Evolutionary conservation across 2,888 invertebrate species (phyloP), one percentile per base, ranked within the genome.

Genomic region (Drosophila meridiana): DNA sequence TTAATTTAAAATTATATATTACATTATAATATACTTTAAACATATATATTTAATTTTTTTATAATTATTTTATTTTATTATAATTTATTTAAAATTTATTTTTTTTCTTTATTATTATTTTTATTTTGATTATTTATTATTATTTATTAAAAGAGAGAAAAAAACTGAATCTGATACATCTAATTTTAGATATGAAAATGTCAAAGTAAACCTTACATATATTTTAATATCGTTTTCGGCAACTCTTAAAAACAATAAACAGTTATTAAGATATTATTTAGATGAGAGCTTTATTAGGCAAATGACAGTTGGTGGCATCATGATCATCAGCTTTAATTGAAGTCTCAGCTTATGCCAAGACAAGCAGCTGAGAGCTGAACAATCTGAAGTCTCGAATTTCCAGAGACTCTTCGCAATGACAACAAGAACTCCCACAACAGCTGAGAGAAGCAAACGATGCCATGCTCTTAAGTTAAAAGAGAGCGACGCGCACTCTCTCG

Each of bases 401-500:
- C 13, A 34, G 26, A 64, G 38, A 26, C 30, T 53, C 20, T 55
- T 26, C 2, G 0, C 9, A 30, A n/a, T 42, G 20, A 14, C 42
- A 50, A 11, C 5, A 20, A 20, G 32, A 52, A 38, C 73, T 67
- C 67, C 73, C 50, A 55, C 75, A 62, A 20, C 11, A n/a, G 40
- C 30, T 45, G 40, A 2, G 55, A 63, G 36, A 26, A 57, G 48
- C 45, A 59, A 58, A 64, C 2, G 32, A 20, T 40, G 38, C 77
- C 32, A n/a, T 40, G 50, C 77, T 77, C 80, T 80, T 67, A 61
- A 57, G 40, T 11, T 32, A 57, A 20, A 20, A 14, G 13, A 13
- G 65, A 68, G 75, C 57, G 56, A 1, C 3, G 13, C 34, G 6
- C 34, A 8, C 45, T 13, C 11, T 43, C 20, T n/a, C n/a, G n/a